A percentile compares a stretch with the other conserved stretches of the same genome.
Evolutionary conservation across 2,888 invertebrate species (phyloP).

Genomic region (Mactromeris polynyma): DNA sequence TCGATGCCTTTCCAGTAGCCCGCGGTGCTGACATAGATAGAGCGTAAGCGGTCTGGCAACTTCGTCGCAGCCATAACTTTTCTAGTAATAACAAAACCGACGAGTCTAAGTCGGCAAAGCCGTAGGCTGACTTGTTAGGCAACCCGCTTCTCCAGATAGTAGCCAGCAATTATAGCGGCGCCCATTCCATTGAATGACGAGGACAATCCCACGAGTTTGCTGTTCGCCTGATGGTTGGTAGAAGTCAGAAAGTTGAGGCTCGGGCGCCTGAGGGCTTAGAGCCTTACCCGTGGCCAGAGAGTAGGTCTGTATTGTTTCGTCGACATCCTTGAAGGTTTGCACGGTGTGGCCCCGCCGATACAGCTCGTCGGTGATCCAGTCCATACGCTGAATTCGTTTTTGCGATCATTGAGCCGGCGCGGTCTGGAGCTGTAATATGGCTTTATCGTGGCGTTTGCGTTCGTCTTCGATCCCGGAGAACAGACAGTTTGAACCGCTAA

Average conservation of each 20-base stretch:
- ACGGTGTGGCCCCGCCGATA: conserved; percentile 49
- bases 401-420: conserved; percentile 42
- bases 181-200: conserved; percentile 3
- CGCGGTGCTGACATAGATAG: conserved; percentile 46
- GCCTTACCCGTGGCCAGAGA: conserved; percentile 47
- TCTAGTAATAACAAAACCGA: conserved; percentile 46
- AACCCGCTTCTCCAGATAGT: neutral
- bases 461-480: conserved; percentile 48
- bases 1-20: conserved; percentile 53
- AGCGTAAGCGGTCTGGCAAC: conserved; percentile 45
- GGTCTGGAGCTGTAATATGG: conserved; percentile 56
- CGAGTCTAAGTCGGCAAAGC: neutral
- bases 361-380: conserved; percentile 58
- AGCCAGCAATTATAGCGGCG: neutral
- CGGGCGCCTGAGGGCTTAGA: neutral
- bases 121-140: no score
- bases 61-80: conserved; percentile 32
- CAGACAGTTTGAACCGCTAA: conserved; percentile 36
- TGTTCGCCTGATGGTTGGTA: conserved; percentile 45
- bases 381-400: conserved; percentile 39
- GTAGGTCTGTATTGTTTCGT: conserved; percentile 53
- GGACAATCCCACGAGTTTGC: conserved; percentile 42
- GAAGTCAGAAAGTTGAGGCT: conserved; percentile 31
- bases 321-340: conserved; percentile 56
- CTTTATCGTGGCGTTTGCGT: conserved; percentile 59